A percentile compares a stretch with the other conserved stretches of the same genome.
Evolutionary conservation across 1,140 invertebrate genomes (phyloP).

Genomic region (Heliconius himera): DNA sequence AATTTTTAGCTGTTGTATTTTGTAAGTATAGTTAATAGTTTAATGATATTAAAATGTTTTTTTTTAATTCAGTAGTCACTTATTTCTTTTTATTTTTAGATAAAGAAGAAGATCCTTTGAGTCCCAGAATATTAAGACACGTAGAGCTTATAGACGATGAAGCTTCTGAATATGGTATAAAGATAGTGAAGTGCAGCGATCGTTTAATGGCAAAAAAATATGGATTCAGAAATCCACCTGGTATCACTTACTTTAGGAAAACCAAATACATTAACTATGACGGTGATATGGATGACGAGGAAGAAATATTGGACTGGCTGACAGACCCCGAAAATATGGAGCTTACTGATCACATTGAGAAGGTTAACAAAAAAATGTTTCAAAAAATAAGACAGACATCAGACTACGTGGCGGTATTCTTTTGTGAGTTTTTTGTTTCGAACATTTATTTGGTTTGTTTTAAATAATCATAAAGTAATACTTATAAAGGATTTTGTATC

Average conservation of each 20-base stretch:
- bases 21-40: constrained; percentile 86
- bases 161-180: constrained; percentile 94
- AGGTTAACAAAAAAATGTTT: constrained; percentile 96
- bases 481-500: background rate
- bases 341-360: constrained; percentile 95
- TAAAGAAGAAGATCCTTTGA: constrained; percentile 91
- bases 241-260: constrained; percentile 95
- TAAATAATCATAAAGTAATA: background rate
- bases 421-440: constrained; percentile 88
- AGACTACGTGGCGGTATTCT: constrained; percentile 96
- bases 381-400: constrained; percentile 94
- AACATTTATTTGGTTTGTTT: background rate
- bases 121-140: constrained; percentile 89
- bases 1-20: constrained; percentile 95
- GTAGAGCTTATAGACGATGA: constrained; percentile 96
- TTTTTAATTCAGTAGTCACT: constrained; percentile 15
- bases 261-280: constrained; percentile 95
- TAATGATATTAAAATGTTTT: background rate
- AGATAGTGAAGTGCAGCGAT: constrained; percentile 95
- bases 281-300: constrained; percentile 95
- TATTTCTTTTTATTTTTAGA: constrained; percentile 80
- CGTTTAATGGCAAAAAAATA: constrained; percentile 97
- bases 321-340: constrained; percentile 97
- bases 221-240: constrained; percentile 93
- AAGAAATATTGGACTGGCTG: constrained; percentile 96